Evolutionary conservation across 2,113 vertebrate genomes (phyloP).

Genomic region (Pyxicephalus adspersus): DNA sequence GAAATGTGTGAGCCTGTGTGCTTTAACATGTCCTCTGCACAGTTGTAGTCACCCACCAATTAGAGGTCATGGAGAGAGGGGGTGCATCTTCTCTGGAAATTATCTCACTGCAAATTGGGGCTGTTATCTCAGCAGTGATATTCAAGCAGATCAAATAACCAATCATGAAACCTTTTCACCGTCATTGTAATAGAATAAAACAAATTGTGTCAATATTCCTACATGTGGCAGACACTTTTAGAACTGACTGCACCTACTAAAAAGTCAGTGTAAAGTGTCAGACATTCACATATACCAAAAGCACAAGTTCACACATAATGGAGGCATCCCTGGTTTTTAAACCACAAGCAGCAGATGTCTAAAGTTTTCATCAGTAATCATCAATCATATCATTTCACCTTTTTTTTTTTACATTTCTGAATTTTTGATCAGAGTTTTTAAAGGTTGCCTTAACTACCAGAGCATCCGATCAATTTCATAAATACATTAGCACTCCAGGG

Average conservation of each 20-base stretch:
- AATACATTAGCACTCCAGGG: slow-evolving; percentile 5
- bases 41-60: slow-evolving; percentile 5
- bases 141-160: not conserved
- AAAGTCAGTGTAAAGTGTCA: slow-evolving; percentile 3
- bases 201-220: not conserved
- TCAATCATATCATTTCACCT: not conserved
- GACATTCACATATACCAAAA: slow-evolving; percentile 15
- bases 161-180: not conserved
- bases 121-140: not conserved
- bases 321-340: slow-evolving; percentile 3
- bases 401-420: not conserved
- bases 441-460: slow-evolving; percentile 49
- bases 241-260: not conserved
- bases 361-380: slow-evolving; percentile 2
- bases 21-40: slow-evolving; percentile 15
- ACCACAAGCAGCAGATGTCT: not conserved
- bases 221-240: not conserved
- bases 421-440: not conserved
- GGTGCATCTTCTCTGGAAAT: slow-evolving; percentile 20
- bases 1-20: slow-evolving; percentile 24
- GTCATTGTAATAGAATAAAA: slow-evolving; percentile 22
- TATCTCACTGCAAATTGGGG: slow-evolving; percentile 1
- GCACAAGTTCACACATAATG: slow-evolving; percentile 45
- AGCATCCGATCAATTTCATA: slow-evolving; percentile 23
- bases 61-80: slow-evolving; percentile 38